Evolutionary conservation across 2,888 invertebrate species (phyloP).

Genomic region (Trisateles emortualis): DNA sequence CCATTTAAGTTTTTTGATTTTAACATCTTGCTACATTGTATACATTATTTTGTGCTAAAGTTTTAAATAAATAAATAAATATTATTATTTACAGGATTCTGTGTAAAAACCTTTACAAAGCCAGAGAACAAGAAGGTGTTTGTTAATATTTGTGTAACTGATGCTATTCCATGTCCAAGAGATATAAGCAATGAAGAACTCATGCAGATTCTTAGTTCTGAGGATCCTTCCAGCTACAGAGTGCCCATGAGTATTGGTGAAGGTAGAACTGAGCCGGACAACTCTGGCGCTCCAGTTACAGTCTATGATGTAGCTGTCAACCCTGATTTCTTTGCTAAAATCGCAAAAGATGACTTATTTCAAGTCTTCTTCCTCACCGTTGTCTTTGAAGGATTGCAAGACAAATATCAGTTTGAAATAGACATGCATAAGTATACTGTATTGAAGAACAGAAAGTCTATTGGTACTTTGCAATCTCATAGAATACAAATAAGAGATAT

Average conservation of each 20-base stretch:
- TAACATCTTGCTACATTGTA: no score
- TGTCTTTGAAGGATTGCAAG: slow-evolving; percentile 90
- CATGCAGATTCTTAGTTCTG: slow-evolving; percentile 89
- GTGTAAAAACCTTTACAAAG: slow-evolving; percentile 91
- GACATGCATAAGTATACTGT: slow-evolving; percentile 89
- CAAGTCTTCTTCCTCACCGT: slow-evolving; percentile 93
- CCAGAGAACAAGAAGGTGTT: slow-evolving; percentile 91
- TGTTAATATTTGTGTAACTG: slow-evolving; percentile 94
- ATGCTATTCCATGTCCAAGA: slow-evolving; percentile 91
- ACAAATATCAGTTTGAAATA: slow-evolving; percentile 92
- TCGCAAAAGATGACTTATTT: slow-evolving; percentile 90
- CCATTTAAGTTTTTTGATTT: no score
- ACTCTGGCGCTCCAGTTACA: slow-evolving; percentile 90
- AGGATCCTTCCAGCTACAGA: slow-evolving; percentile 90
- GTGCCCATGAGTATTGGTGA: slow-evolving; percentile 97
- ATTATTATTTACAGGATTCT: slow-evolving; percentile 88
- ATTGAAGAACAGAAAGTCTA: slow-evolving; percentile 91
- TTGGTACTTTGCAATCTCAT: slow-evolving; percentile 91
- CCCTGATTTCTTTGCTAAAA: slow-evolving; percentile 91
- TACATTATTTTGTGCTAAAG: no score
- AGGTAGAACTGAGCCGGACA: slow-evolving; percentile 92
- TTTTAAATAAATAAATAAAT: no score
- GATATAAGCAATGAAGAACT: slow-evolving; percentile 91
- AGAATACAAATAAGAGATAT: slow-evolving; percentile 91
- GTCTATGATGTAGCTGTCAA: slow-evolving; percentile 95